Evolutionary conservation across 2,113 vertebrate genomes (phyloP).

Genomic region (Aphyosemion australe): DNA sequence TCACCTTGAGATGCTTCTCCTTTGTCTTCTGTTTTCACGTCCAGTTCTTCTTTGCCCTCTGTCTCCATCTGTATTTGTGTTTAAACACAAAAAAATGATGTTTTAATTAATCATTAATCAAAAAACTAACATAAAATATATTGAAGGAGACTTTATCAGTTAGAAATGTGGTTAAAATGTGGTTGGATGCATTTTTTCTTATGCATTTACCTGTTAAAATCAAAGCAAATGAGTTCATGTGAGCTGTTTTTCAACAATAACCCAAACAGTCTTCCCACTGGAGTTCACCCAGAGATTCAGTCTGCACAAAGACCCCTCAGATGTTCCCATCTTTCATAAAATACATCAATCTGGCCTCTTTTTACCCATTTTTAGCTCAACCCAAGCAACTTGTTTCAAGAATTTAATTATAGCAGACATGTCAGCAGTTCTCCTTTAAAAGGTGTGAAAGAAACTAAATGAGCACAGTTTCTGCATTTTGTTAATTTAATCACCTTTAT

Average conservation of each 20-base stretch:
- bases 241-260: too few relatives aligned
- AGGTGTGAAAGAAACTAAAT: too few relatives aligned
- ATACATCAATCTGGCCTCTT: background rate
- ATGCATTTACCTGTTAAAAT: too few relatives aligned
- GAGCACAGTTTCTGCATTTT: too few relatives aligned
- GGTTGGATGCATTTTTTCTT: too few relatives aligned
- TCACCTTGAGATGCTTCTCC: conserved; percentile 25
- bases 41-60: conserved; percentile 23
- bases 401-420: background rate
- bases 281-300: too few relatives aligned
- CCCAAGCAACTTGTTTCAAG: background rate
- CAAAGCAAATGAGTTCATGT: too few relatives aligned
- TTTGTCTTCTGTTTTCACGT: conserved; percentile 20
- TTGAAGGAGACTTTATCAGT: too few relatives aligned
- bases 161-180: too few relatives aligned
- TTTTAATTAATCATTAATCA: background rate
- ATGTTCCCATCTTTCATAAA: background rate
- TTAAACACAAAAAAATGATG: background rate
- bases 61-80: conserved; percentile 52
- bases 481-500: conserved; percentile 59
- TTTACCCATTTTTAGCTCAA: background rate
- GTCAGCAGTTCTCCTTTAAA: too few relatives aligned
- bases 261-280: too few relatives aligned
- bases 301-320: too few relatives aligned
- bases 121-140: background rate